Evolutionary conservation across 2,888 invertebrate species (phyloP), one percentile per base, ranked within the genome.

Genomic region (Epinotia brunnichana): DNA sequence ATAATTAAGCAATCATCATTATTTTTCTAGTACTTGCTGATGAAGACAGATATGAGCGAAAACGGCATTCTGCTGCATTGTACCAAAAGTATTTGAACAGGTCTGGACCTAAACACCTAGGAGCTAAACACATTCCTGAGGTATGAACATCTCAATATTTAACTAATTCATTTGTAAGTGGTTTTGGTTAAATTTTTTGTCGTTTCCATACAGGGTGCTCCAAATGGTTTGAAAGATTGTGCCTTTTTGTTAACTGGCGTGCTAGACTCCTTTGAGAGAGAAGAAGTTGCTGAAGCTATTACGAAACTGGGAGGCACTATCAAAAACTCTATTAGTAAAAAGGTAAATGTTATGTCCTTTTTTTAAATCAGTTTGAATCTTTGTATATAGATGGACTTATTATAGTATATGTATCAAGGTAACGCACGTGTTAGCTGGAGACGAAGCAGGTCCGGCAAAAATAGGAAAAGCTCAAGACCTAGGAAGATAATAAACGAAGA

Each of bases 401-500:
- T 35, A 24, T 61, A 24, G 41, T 61, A 24, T 41, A 56, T 57
- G 59, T 77, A 77, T n/a, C n/a, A 68, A 94, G 94, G 94, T 97
- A 9, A 95, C 95, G 78, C 98, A 97, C 86, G 85, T 99, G 2
- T 92, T 99, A 24, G 95, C 96, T 2, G 99, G 99, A 0, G 96
- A 97, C 66, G 97, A 98, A 67, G 94, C 97, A 1, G 99, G 98
- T 0, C 97, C 96, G 9, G 94, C 96, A 4, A 99, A 99, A 94
- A 85, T 97, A 57, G 94, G 95, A 0, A 98, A 97, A 88, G 96
- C 97, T 0, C 91, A 94, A 81, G 94, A 94, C 76, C 91, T 96
- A 29, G 95, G 95, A 17, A 95, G 82, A 94, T 95, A 69, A 90
- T 98, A 35, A 95, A 94, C 76, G 98, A 98, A 91, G 97, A 98